These are phyloP conservation scores for Cerastis rubricosa DNA, from an alignment of 2,888 invertebrate genomes.

Conservation along the genomic window DNA sequence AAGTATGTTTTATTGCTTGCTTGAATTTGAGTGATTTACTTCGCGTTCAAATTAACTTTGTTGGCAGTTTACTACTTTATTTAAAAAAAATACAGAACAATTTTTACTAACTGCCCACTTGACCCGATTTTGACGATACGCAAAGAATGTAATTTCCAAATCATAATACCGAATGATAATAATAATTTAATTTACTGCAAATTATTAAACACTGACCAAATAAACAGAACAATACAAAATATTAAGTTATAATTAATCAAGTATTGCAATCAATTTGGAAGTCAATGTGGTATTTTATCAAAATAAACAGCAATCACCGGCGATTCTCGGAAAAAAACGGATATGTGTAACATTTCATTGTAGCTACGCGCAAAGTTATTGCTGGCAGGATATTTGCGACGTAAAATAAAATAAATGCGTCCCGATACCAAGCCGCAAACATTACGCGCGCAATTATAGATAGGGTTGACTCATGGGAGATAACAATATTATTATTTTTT, in stretches of 20 bases:
- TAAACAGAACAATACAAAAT: constrained; percentile 15
- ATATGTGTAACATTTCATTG: constrained; percentile 50
- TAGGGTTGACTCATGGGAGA: constrained; percentile 59
- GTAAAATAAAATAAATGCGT: constrained; percentile 68
- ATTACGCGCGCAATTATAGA: constrained; percentile 63
- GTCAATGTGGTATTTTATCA: constrained; percentile 39
- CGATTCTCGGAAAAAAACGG: constrained; percentile 44
- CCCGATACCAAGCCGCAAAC: constrained; percentile 62
- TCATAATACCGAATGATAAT: constrained; percentile 5
- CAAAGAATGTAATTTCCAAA: background rate
- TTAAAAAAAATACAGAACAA: background rate
- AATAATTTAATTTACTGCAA: constrained; percentile 9
- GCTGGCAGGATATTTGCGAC: constrained; percentile 57
- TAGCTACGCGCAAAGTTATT: constrained; percentile 49
- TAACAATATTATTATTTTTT: constrained; percentile 35
- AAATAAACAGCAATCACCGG: constrained; percentile 55
- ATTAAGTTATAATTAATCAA: constrained; percentile 24
- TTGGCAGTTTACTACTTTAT: background rate
- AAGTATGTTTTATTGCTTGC: background rate
- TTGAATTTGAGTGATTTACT: background rate
- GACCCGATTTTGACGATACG: background rate
- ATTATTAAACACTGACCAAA: constrained; percentile 23
- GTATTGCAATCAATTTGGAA: constrained; percentile 45
- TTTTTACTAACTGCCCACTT: background rate
- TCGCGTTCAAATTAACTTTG: background rate